phyloP scores from a whole-genome alignment of 2,113 vertebrate species.

The Bagarius yarrelli region DNA sequence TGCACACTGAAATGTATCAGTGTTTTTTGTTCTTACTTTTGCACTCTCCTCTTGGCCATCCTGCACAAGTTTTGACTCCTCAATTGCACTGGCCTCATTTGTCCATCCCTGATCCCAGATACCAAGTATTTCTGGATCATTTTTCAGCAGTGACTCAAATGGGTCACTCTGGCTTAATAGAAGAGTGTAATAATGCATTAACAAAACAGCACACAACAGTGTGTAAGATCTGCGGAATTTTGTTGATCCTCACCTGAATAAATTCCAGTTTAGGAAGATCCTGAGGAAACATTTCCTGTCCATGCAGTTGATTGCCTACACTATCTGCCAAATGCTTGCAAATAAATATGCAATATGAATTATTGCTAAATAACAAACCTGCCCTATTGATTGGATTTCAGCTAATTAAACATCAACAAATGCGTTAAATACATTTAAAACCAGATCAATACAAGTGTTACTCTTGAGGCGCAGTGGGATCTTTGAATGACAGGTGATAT shows the following conservation, averaged over 20 bases:
- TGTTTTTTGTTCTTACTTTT: slow-evolving; percentile 33
- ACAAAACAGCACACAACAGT: not conserved
- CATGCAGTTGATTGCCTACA: not conserved
- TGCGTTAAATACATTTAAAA: slow-evolving; percentile 7
- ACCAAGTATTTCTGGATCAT: not conserved
- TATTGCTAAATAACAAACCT: slow-evolving; percentile 6
- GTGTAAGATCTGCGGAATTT: not conserved
- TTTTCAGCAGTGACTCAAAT: slow-evolving; percentile 10
- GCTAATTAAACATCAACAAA: slow-evolving; percentile 34
- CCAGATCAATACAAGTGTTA: slow-evolving; percentile 13
- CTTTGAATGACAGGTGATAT: slow-evolving; percentile 2
- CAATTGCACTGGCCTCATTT: not conserved
- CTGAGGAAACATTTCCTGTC: slow-evolving; percentile 18
- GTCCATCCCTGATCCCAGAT: slow-evolving; percentile 52
- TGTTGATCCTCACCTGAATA: slow-evolving; percentile 44
- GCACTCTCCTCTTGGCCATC: not conserved
- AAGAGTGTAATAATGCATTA: slow-evolving; percentile 2
- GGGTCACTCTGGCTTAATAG: slow-evolving; percentile 26
- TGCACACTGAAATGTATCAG: not conserved
- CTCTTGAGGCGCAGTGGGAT: slow-evolving; percentile 2
- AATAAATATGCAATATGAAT: not conserved
- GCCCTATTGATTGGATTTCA: slow-evolving; percentile 9
- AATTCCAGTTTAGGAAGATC: slow-evolving; percentile 65
- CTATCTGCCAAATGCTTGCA: not conserved
- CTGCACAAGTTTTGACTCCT: not conserved